Evolutionary conservation across 2,888 invertebrate species (phyloP), one percentile per base, ranked within the genome.

Genomic region (Hermaeophaga mercurialis): DNA sequence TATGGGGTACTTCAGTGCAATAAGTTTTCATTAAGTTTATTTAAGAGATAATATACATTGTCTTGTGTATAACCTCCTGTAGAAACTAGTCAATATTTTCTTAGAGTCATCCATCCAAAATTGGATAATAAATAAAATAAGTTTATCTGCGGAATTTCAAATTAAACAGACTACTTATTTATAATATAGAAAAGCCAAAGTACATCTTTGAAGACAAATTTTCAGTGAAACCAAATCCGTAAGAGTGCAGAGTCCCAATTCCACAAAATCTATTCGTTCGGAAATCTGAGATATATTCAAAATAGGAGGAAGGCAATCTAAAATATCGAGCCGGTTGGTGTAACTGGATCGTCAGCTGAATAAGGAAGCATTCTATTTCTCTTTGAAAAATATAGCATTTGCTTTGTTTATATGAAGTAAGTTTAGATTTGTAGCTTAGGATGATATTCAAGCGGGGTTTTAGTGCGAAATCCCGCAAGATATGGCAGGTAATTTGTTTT

Each of bases 381-480:
- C 54, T 55, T 54, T 54, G 55, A 59, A 59, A 63, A 63, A 61
- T 61, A 59, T 56, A 56, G 58, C 34, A 54, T 56, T 61, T 58
- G 57, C 56, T 62, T 59, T 64, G 61, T 64, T 64, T 62, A 62
- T 62, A 56, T 48, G 45, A 48, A 44, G 48, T 56, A 49, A 46
- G 49, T 53, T 48, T 48, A 53, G 48, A 56, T 56, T 56, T 56
- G 56, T 50, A 18, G 45, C 41, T 50, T 41, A 41, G 36, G 17
- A 36, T 9, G 36, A 17, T 36, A 36, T 36, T 36, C 24, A 26
- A 24, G 19, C 24, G 24, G 12, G 14, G 22, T 41, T 41, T 24
- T 41, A 24, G 12, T 22, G 22, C 24, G n/a, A 11, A 22, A 41
- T 41, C 19, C 22, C n/a, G 11, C 41, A 41, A n/a, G 12, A 43